Base-by-base conservation (phyloP, 2,113 vertebrate genomes). In the Toxostoma redivivum region DNA sequence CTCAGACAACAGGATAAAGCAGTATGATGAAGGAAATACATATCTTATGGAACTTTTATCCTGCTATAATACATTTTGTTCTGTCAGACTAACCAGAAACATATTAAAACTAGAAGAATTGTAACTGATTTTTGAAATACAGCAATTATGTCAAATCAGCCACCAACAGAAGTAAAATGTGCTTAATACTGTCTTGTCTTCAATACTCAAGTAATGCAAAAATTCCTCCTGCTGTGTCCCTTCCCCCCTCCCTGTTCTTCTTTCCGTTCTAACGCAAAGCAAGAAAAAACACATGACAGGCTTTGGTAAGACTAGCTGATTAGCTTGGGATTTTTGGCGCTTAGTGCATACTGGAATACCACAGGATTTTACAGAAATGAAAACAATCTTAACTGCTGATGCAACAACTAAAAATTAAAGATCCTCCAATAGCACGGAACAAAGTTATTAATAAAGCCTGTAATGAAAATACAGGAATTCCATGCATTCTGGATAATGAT, bases 221-320 rank as follows among this genome's bases (percentile, higher is more conserved):
- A 92, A 66, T 65, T 73, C 47, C 11, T 86, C 30, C n/a, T 84
- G 45, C 44, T 73, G 35, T 58, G 64, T n/a, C 79, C 66, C 38
- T 66, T 70, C 66, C 66, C 58, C 60, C 84, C 38, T 38, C 37
- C 47, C 11, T 0, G 0, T 61, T 94, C 12, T 54, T 78, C 48
- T 77, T 92, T 81, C 67, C 64, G 62, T 88, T 72, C 56, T 88
- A 93, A 93, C 79, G 72, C 92, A 91, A 95, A 94, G 65, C 90
- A 94, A 94, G 88, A 73, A 91, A 71, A 85, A 97, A 89, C 93
- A 90, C 92, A 92, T 97, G 96, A 96, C 14, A 3, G 48, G 76
- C 73, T 96, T 95, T 92, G 88, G 77, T 78, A 80, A 66, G 65
- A 79, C 73, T 14, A 83, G 76, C 65, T 94, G 94, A 95, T 93